phyloP scores from a whole-genome alignment of 2,113 vertebrate genomes.

The Petroica traversi region DNA sequence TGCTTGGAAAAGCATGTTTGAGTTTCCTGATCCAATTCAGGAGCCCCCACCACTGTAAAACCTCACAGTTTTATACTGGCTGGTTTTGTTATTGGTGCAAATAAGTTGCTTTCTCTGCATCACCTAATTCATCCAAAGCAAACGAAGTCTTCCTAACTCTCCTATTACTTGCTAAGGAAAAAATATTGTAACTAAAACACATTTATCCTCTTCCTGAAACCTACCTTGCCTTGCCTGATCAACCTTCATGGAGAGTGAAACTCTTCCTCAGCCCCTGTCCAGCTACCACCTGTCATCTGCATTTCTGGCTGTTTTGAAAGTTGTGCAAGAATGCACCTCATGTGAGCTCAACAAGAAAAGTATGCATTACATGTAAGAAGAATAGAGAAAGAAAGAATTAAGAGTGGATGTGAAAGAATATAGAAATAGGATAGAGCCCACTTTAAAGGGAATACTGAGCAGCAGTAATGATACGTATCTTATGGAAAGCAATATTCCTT shows the following conservation, averaged over 20 bases:
- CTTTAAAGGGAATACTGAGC: slow-evolving; percentile 12
- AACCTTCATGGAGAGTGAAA: not conserved
- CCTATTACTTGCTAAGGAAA: not conserved
- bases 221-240: not conserved
- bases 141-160: not conserved
- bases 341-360: not conserved
- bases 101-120: not conserved
- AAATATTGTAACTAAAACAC: not conserved
- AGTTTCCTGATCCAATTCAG: not conserved
- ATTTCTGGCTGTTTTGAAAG: not conserved
- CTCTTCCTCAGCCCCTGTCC: not conserved
- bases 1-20: not conserved
- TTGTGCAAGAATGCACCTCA: rapidly evolving
- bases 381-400: not conserved
- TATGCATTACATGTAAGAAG: not conserved
- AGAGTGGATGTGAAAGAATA: not conserved
- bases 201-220: not conserved
- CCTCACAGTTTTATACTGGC: not conserved
- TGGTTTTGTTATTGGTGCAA: not conserved
- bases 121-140: not conserved
- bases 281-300: not conserved
- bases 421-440: not conserved
- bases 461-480: slow-evolving; percentile 14
- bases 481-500: slow-evolving; percentile 25
- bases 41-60: not conserved